These are phyloP conservation scores for Megaleporinus macrocephalus DNA, from an alignment of 2,113 vertebrate species.

Conservation along the genomic window DNA sequence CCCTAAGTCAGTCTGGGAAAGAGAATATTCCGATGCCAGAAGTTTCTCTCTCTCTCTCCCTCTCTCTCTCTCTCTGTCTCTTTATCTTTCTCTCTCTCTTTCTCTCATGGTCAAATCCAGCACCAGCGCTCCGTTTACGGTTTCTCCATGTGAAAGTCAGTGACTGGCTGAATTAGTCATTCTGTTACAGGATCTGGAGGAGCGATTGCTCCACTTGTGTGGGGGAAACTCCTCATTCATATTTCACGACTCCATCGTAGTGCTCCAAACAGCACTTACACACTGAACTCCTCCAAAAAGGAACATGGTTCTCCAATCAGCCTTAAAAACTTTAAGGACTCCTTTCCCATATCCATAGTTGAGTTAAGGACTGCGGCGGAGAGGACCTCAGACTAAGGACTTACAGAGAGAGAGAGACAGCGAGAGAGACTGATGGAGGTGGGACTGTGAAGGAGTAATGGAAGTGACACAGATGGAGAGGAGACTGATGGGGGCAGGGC, in stretches of 20 bases:
- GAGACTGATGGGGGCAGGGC: too few species aligned
- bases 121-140: constrained; percentile 32
- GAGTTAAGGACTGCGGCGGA: not conserved
- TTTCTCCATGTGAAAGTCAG: constrained; percentile 33
- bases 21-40: too few species aligned
- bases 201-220: constrained; percentile 22
- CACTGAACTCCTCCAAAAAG: constrained; percentile 5
- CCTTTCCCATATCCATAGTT: not conserved
- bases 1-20: too few species aligned
- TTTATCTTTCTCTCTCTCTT: too few species aligned
- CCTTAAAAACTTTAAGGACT: constrained; percentile 18
- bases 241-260: constrained; percentile 28
- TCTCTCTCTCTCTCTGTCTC: too few species aligned
- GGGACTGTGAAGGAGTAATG: not conserved
- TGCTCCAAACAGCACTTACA: not conserved
- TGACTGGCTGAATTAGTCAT: constrained; percentile 40
- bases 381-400: not conserved
- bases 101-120: not conserved
- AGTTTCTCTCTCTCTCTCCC: too few species aligned
- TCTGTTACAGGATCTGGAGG: constrained; percentile 39
- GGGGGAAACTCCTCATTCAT: not conserved
- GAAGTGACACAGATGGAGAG: too few species aligned
- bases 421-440: too few species aligned
- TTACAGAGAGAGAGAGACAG: not conserved
- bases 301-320: constrained; percentile 36